These are phyloP conservation scores for Peromyscus leucopus DNA, from an alignment of 2,113 vertebrate genomes.

Conservation along the genomic window DNA sequence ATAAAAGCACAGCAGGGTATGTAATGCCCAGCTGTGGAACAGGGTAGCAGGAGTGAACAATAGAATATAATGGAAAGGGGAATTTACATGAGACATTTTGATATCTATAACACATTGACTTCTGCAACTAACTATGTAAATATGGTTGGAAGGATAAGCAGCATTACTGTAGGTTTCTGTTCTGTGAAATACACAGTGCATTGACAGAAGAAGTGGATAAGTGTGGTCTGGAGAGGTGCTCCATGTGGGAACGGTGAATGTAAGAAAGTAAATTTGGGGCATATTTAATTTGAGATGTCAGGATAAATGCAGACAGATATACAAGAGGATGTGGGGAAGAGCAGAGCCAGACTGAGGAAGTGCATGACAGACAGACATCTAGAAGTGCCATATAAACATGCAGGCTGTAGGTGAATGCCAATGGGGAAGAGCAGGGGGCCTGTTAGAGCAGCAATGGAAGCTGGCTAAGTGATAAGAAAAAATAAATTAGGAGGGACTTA, in stretches of 20 bases:
- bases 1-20: background rate
- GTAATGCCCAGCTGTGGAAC: background rate
- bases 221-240: background rate
- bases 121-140: background rate
- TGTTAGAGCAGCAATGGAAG: background rate
- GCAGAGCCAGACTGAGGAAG: background rate
- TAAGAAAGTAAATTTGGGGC: background rate
- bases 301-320: background rate
- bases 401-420: no score
- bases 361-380: background rate
- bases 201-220: background rate
- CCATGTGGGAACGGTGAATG: no score
- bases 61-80: background rate
- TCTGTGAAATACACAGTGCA: background rate
- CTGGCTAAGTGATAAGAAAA: background rate
- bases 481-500: background rate
- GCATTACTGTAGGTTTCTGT: background rate
- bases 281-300: background rate
- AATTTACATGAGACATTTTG: background rate
- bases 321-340: background rate
- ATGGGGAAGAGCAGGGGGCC: background rate
- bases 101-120: background rate
- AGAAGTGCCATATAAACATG: background rate
- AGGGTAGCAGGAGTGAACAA: background rate
- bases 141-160: background rate